These are phyloP conservation scores for Oscheius myriophilus DNA, from an alignment of 2,888 invertebrate species.

Conservation along the genomic window DNA sequence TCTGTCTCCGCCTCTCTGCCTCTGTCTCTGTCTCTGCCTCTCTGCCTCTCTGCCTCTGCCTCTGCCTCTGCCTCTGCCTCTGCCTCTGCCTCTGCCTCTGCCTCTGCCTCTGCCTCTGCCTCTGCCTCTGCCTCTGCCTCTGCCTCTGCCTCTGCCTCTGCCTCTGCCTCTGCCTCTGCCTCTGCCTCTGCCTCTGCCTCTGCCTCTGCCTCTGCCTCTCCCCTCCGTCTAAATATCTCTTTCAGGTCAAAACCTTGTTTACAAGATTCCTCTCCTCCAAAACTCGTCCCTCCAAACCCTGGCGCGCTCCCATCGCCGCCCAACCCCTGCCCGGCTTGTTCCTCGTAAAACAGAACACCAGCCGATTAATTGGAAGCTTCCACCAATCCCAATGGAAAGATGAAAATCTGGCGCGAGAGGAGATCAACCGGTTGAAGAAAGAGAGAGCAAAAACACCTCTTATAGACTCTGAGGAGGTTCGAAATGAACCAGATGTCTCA, in stretches of 20 bases:
- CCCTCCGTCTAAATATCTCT: no score
- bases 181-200: no score
- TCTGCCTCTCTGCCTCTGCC: no score
- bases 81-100: no score
- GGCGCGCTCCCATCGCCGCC: constrained; percentile 6
- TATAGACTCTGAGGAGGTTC: constrained; percentile 5
- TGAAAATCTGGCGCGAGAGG: not conserved
- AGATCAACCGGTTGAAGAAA: constrained; percentile 2
- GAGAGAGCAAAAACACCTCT: constrained; percentile 12
- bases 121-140: no score
- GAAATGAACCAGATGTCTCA: not conserved
- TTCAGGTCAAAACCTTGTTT: constrained; percentile 12
- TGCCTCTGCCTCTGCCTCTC: no score
- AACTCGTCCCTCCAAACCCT: constrained; percentile 15
- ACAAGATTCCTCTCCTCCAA: constrained; percentile 5
- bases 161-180: no score
- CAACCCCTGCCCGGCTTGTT: not conserved
- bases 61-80: no score
- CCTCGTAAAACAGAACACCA: not conserved
- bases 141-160: no score
- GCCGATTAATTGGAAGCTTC: not conserved
- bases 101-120: no score
- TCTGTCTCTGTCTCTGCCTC: no score
- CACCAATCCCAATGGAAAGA: not conserved
- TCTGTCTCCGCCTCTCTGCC: no score